A percentile compares a stretch with the other conserved stretches of the same genome.
Conservation (phyloP, 2,797 vertebrate genomes). For the Leptodactylus fallax region DNA sequence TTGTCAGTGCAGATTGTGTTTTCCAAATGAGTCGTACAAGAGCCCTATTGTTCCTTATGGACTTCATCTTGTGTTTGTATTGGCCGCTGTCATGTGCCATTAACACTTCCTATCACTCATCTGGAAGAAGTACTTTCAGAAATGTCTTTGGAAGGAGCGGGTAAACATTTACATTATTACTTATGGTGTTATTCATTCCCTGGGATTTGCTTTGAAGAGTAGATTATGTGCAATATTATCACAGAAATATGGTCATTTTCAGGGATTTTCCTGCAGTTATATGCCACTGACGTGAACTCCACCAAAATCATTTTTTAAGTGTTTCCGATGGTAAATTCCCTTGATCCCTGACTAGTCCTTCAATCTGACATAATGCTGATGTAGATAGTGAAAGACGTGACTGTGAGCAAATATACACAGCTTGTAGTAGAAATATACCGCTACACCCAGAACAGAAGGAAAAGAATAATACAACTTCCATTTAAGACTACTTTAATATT, state of each 20-base stretch:
- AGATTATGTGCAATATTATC: conserved; percentile 15
- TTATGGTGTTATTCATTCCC: conserved; percentile 44
- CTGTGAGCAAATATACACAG: conserved; percentile 36
- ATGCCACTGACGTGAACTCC: conserved; percentile 1
- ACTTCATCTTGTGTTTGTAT: conserved; percentile 33
- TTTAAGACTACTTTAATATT: background rate
- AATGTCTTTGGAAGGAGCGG: conserved; percentile 19
- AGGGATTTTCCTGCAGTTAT: background rate
- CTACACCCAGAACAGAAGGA: background rate
- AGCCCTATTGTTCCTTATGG: conserved; percentile 22
- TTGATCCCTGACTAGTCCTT: background rate
- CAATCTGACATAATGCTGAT: conserved; percentile 9
- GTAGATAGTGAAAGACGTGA: conserved; percentile 2
- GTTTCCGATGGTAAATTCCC: conserved; percentile 17
- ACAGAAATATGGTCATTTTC: conserved; percentile 5
- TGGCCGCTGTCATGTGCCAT: conserved; percentile 47
- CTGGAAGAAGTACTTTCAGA: conserved; percentile 37
- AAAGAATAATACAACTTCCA: background rate
- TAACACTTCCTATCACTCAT: conserved; percentile 38
- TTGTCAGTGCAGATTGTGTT: background rate
- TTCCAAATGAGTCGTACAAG: background rate
- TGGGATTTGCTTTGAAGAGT: conserved; percentile 10
- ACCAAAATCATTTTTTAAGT: background rate
- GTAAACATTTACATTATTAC: conserved; percentile 47
- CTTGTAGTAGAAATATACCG: conserved; percentile 30